A percentile compares a stretch with the other conserved stretches of the same genome.
Evolutionary conservation across 2,888 invertebrate species (phyloP).

Genomic region (Ormyrus nitidulus): DNA sequence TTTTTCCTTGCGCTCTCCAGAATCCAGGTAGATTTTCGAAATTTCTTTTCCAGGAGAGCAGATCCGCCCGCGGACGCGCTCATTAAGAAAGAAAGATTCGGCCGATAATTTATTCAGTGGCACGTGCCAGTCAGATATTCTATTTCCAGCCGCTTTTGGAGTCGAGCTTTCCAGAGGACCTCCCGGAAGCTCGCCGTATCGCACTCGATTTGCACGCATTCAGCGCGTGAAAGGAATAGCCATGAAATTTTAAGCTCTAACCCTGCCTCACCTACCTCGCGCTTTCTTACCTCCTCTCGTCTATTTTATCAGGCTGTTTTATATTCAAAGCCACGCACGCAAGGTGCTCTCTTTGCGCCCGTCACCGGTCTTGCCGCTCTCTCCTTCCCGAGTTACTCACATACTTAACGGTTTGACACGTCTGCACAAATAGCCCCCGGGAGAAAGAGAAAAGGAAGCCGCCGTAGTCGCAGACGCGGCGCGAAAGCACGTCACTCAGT

Average conservation of each 20-base stretch:
- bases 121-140: constrained; percentile 8
- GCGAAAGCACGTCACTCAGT: constrained; percentile 7
- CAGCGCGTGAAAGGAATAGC: constrained; percentile 4
- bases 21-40: too few relatives aligned
- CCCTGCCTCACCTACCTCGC: not conserved
- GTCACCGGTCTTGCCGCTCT: constrained; percentile 34
- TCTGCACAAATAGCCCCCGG: constrained; percentile 46
- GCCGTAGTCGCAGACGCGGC: not conserved
- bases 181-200: not conserved
- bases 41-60: too few relatives aligned
- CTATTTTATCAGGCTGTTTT: constrained; percentile 64
- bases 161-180: not conserved
- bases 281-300: constrained; percentile 3
- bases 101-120: not conserved
- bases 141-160: not conserved
- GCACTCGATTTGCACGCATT: constrained; percentile 21
- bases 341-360: constrained; percentile 53
- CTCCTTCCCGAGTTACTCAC: constrained; percentile 45
- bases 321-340: constrained; percentile 65
- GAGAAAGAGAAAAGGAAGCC: not conserved
- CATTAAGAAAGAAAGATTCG: not conserved
- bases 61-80: too few relatives aligned
- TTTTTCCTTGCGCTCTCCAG: too few relatives aligned
- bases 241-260: constrained; percentile 39
- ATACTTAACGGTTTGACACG: constrained; percentile 55